Evolutionary conservation across 2,888 invertebrate genomes (phyloP), one percentile per base, ranked within the genome.

Genomic region (Loripinus fragilis): DNA sequence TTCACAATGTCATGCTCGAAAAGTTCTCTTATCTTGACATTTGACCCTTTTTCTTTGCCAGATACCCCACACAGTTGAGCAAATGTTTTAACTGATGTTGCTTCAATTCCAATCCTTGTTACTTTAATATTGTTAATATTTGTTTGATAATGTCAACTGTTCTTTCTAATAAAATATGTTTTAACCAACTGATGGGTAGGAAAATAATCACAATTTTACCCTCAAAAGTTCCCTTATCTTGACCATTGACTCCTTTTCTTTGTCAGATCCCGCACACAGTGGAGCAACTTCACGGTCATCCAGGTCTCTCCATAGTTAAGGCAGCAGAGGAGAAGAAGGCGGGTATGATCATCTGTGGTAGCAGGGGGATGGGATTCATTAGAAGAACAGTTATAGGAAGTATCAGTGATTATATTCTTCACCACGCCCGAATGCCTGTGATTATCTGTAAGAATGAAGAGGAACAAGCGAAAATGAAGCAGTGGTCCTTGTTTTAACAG

Each of bases 381-480:
- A 30, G 60, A 17, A 30, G 60, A 33, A 60, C 60, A 3, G 33
- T 60, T 33, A 20, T 60, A 33, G 60, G 60, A 12, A 60, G 60
- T 60, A 33, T 60, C 8, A 60, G 60, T 60, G 33, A 30, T 5
- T 60, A 60, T 60, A 60, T 60, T 33, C 60, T 60, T 20, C 60
- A 60, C 60, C 60, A 60, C 33, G 60, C 60, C 60, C 20, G 60
- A 60, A 60, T 60, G 60, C 60, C 60, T 60, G 60, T 60, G 33
- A 60, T 60, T 10, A 60, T 60, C 15, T 60, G 60, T 60, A 60
- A 60, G 20, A 60, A 60, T 60, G 60, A 60, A 23, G 60, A 60
- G 33, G 60, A 60, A 33, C 60, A 60, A 20, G 60, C 12, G 30
- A 60, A 60, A 60, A 10, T 60, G 30, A 60, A 33, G 33, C 30